These are phyloP conservation scores for Macquaria ambigua DNA, from an alignment of 2,113 vertebrate species.

Conservation along the genomic window DNA sequence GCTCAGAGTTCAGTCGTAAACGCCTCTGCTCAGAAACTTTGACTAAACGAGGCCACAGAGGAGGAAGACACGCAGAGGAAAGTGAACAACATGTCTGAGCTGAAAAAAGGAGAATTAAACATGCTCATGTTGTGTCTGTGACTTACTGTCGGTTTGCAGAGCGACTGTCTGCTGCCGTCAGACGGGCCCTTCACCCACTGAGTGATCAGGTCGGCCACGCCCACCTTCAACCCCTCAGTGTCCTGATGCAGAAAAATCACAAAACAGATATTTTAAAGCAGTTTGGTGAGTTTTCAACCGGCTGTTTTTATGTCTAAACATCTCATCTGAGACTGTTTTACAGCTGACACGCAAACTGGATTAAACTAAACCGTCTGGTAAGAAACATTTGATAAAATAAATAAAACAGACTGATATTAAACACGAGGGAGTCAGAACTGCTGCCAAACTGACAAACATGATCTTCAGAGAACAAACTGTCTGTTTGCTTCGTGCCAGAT, in stretches of 20 bases:
- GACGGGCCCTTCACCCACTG: slow-evolving; percentile 85
- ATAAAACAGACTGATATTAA: slow-evolving; percentile 4
- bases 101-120: neutral
- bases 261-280: neutral
- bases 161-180: slow-evolving; percentile 66
- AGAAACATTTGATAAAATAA: too few relatives aligned
- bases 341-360: too few relatives aligned
- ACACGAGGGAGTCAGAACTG: neutral
- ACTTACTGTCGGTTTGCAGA: slow-evolving; percentile 79
- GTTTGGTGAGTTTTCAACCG: too few relatives aligned
- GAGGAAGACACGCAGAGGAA: neutral
- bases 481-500: too few relatives aligned
- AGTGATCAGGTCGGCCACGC: slow-evolving; percentile 84
- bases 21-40: neutral
- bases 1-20: neutral
- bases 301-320: neutral
- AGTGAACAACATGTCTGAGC: neutral
- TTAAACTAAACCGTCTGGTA: too few relatives aligned
- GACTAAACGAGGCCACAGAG: neutral
- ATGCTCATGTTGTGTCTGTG: neutral
- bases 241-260: slow-evolving; percentile 71
- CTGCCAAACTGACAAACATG: neutral
- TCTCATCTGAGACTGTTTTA: neutral
- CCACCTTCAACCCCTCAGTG: slow-evolving; percentile 84
- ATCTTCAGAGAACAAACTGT: neutral